Percentiles rank a stretch among this genome's conserved stretches.
Evolutionary conservation across 2,797 vertebrate genomes (phyloP).

Genomic region (Mormyrus hasselquistii): DNA sequence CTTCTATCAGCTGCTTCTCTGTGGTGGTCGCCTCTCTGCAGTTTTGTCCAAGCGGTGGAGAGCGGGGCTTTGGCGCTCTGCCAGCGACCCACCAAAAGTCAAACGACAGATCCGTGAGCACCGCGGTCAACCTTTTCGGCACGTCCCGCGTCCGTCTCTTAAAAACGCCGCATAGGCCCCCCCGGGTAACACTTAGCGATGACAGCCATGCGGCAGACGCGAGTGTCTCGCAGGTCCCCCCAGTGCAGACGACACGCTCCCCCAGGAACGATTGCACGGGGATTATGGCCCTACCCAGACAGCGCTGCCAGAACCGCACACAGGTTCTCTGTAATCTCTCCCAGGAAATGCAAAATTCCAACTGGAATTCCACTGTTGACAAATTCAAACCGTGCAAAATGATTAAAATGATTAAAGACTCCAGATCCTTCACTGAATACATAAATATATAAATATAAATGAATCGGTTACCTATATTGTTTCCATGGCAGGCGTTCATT

Average conservation of each 20-base stretch:
- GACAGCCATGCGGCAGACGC: neutral
- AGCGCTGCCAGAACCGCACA: no score
- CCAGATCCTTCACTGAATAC: neutral
- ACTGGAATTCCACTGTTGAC: neutral
- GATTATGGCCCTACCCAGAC: neutral
- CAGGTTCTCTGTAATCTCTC: neutral
- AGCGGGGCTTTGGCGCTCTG: neutral
- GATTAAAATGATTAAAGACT: neutral
- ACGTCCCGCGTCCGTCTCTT: neutral
- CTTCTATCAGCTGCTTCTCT: neutral
- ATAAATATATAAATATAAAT: neutral
- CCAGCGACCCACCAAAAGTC: neutral
- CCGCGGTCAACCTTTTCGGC: neutral
- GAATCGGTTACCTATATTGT: neutral
- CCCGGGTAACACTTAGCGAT: neutral
- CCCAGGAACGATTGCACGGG: neutral
- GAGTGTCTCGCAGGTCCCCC: neutral
- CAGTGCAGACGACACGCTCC: neutral
- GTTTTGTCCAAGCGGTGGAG: neutral
- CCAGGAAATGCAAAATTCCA: neutral
- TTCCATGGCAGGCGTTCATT: neutral
- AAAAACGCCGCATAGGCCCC: neutral
- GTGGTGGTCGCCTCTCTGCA: neutral
- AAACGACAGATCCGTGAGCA: neutral
- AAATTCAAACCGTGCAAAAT: neutral